Conservation (phyloP, 2,888 invertebrate species). For the Leptinotarsa tumamoca region DNA sequence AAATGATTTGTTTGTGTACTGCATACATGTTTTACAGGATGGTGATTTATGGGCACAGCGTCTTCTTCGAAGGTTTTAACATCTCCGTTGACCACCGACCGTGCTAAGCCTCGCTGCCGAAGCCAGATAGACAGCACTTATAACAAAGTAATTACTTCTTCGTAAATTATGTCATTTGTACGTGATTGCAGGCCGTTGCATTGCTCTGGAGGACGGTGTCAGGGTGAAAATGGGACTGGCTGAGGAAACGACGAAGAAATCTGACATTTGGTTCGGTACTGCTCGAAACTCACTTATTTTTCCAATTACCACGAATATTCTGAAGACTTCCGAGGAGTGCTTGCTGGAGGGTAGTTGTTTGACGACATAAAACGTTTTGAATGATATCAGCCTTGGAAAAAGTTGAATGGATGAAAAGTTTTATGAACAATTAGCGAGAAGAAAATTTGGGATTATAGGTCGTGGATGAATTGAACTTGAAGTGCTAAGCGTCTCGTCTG, state of each 20-base stretch:
- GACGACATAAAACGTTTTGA: no score
- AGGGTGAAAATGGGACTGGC: neutral
- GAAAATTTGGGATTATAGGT: no score
- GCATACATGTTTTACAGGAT: neutral
- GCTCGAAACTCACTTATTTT: neutral
- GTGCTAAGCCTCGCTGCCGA: conserved; percentile 14
- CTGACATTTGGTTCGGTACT: no score
- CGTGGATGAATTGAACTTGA: no score
- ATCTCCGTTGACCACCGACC: conserved; percentile 27
- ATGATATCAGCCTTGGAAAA: no score
- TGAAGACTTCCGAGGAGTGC: neutral
- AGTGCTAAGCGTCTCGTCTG: no score
- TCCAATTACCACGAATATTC: neutral
- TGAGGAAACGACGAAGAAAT: neutral
- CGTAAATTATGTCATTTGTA: conserved; percentile 48
- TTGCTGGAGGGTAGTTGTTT: no score
- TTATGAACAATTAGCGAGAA: no score
- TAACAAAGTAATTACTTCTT: conserved; percentile 45
- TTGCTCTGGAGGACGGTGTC: neutral
- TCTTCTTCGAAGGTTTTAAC: neutral
- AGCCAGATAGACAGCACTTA: conserved; percentile 27
- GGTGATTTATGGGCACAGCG: neutral
- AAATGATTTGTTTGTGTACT: no score
- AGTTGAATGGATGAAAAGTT: no score
- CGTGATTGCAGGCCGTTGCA: conserved; percentile 38